Evolutionary conservation across 2,797 vertebrate genomes (phyloP).

Genomic region (Pantherophis alleghaniensis): DNA sequence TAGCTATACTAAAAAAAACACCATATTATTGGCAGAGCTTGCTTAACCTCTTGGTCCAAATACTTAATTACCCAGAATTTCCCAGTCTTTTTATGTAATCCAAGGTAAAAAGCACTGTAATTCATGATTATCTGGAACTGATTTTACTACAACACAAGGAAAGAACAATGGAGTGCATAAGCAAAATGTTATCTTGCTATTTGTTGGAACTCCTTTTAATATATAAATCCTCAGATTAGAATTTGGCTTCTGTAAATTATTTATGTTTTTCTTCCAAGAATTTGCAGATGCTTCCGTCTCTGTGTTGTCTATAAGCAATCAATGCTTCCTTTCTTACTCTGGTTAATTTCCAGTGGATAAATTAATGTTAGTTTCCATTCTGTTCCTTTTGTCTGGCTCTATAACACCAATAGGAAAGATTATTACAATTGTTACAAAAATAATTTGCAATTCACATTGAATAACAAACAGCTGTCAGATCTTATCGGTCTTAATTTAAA

Average conservation of each 20-base stretch:
- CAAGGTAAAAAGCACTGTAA: neutral
- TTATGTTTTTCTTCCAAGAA: constrained; percentile 9
- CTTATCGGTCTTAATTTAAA: neutral
- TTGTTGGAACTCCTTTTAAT: neutral
- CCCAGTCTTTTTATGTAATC: neutral
- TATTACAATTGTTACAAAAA: neutral
- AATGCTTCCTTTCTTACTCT: constrained; percentile 1
- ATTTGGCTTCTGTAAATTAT: constrained; percentile 11
- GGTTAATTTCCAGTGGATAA: constrained; percentile 17
- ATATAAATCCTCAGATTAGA: neutral
- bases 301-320: constrained; percentile 18
- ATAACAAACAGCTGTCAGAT: neutral
- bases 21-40: neutral
- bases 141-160: neutral
- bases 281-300: constrained; percentile 9
- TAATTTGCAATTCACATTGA: neutral
- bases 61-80: neutral
- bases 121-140: neutral
- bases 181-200: neutral
- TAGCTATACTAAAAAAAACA: too few relatives aligned
- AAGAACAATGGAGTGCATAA: constrained; percentile 4
- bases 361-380: constrained; percentile 14
- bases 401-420: neutral
- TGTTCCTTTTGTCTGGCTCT: neutral
- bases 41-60: neutral